Conservation (phyloP, 1,140 invertebrate genomes). For the Solenopsis invicta region DNA sequence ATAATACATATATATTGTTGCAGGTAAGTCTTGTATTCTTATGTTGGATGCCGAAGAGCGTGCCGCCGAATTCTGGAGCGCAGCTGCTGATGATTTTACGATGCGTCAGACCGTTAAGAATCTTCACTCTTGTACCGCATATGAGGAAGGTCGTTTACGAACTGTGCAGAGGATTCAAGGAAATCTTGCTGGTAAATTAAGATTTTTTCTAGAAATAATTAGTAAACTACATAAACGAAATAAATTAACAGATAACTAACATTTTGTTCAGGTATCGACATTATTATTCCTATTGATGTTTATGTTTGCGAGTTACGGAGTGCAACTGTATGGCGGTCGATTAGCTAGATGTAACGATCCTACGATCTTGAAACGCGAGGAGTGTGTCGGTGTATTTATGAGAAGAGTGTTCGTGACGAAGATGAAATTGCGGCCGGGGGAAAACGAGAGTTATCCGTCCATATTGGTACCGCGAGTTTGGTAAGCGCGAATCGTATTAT, state of each 20-base stretch:
- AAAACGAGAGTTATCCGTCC: conserved; percentile 95
- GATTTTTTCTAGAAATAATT: background rate
- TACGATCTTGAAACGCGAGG: conserved; percentile 92
- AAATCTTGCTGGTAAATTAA: conserved; percentile 95
- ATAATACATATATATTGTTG: conserved; percentile 60
- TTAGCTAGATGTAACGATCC: conserved; percentile 99
- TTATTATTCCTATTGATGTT: conserved; percentile 99
- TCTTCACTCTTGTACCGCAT: conserved; percentile 99
- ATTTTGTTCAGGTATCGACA: conserved; percentile 95
- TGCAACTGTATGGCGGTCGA: conserved; percentile 98
- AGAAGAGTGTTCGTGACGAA: conserved; percentile 98
- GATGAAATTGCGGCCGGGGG: conserved; percentile 96
- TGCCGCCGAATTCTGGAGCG: conserved; percentile 96
- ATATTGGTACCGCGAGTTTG: conserved; percentile 99
- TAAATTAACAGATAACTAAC: conserved; percentile 91
- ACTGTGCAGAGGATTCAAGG: conserved; percentile 99
- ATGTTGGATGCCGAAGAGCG: conserved; percentile 97
- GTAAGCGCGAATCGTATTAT: conserved; percentile 87
- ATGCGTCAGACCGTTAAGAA: conserved; percentile 97
- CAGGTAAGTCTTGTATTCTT: conserved; percentile 97
- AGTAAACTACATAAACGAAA: conserved; percentile 7
- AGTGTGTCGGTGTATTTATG: conserved; percentile 98
- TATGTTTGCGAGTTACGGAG: conserved; percentile 99
- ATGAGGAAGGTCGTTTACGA: conserved; percentile 99
- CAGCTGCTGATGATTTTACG: conserved; percentile 98